These are phyloP conservation scores for Oxytorus armatus DNA, from an alignment of 2,888 invertebrate genomes.

Conservation along the genomic window DNA sequence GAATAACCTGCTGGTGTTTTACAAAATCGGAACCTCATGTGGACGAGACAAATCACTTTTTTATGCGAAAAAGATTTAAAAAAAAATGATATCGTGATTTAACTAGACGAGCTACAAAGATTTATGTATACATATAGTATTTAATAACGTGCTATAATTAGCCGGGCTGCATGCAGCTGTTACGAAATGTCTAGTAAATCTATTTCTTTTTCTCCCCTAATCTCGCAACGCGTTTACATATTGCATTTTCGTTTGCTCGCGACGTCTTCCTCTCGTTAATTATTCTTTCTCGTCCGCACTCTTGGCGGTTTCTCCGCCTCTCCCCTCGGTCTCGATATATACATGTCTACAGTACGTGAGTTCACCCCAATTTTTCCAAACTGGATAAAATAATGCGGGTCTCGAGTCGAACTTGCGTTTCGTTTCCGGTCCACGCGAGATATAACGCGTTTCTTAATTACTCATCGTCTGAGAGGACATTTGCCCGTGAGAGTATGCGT, in stretches of 20 bases:
- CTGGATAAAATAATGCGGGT: conserved; percentile 67
- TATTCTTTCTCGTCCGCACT: conserved; percentile 71
- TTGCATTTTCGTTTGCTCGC: conserved; percentile 16
- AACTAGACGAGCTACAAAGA: not conserved
- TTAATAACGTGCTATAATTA: conserved; percentile 68
- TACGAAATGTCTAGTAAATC: conserved; percentile 60
- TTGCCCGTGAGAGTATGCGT: conserved; percentile 17
- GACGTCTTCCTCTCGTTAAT: conserved; percentile 62
- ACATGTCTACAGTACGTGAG: not conserved
- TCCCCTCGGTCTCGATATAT: not conserved
- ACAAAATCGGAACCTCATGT: not conserved
- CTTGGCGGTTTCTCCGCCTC: not conserved
- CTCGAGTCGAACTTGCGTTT: conserved; percentile 44
- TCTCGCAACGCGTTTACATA: not conserved
- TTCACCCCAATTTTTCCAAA: conserved; percentile 64
- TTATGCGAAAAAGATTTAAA: not conserved
- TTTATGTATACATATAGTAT: not conserved
- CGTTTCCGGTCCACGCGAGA: conserved; percentile 56
- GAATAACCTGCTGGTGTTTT: too few relatives aligned
- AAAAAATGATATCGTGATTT: not conserved
- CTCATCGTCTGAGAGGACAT: conserved; percentile 35
- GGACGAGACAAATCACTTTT: conserved; percentile 31
- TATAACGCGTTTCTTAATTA: conserved; percentile 57
- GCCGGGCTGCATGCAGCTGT: conserved; percentile 71
- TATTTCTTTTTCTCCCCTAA: conserved; percentile 47